Evolutionary conservation across 2,797 vertebrate species (phyloP).

Genomic region (Decapterus maruadsi): DNA sequence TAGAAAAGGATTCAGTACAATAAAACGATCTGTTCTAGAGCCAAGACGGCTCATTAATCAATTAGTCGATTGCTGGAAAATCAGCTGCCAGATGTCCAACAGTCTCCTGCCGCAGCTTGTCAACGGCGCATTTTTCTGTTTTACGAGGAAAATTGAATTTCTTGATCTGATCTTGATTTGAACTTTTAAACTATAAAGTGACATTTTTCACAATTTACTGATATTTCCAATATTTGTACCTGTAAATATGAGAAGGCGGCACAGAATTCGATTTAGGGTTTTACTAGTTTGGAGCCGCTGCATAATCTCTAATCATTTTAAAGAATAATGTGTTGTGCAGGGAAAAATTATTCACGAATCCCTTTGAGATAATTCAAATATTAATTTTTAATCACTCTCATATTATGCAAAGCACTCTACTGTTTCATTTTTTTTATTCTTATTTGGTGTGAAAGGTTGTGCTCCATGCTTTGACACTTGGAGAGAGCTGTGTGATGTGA

Average conservation of each 20-base stretch:
- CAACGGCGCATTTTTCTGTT: background rate
- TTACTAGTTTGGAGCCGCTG: background rate
- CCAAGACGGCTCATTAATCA: background rate
- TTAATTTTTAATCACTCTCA: background rate
- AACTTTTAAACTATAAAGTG: background rate
- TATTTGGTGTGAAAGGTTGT: background rate
- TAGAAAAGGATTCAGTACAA: background rate
- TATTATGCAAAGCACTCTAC: background rate
- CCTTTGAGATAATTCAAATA: background rate
- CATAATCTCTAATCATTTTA: background rate
- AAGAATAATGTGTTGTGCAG: background rate
- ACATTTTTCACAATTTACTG: background rate
- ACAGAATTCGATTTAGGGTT: background rate
- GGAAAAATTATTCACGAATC: background rate
- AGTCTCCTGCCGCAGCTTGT: background rate
- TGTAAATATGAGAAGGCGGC: background rate
- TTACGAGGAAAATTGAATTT: background rate
- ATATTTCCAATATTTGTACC: background rate
- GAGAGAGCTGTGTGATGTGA: constrained; percentile 1
- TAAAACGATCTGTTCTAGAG: background rate
- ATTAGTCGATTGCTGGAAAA: background rate
- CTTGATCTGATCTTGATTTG: background rate
- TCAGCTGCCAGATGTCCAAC: background rate
- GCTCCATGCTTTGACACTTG: constrained; percentile 1
- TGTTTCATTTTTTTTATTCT: background rate